Evolutionary conservation across 2,113 vertebrate genomes (phyloP).

Genomic region (Kryptolebias marmoratus): DNA sequence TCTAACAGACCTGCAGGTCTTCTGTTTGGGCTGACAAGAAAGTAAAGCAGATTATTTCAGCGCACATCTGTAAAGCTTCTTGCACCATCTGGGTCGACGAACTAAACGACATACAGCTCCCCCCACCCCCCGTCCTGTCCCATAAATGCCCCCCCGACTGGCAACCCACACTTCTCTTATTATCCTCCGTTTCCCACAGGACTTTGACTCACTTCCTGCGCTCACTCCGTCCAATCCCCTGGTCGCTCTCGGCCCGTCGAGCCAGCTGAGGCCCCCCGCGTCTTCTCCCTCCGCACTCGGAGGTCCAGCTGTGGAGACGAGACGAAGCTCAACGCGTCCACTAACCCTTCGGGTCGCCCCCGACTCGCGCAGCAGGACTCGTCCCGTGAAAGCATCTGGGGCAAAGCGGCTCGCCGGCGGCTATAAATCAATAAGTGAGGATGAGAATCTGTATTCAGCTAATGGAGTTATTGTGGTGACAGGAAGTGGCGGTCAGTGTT

Average conservation of each 20-base stretch:
- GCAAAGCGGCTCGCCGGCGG: conserved; percentile 47
- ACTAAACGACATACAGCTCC: conserved; percentile 34
- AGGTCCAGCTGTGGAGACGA: conserved; percentile 17
- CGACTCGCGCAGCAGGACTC: conserved; percentile 8
- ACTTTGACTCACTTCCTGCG: conserved; percentile 40
- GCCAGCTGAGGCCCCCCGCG: conserved; percentile 38
- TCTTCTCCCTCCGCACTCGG: conserved; percentile 12
- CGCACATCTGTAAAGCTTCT: conserved; percentile 62
- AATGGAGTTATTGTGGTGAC: conserved; percentile 72
- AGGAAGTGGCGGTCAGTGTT: conserved; percentile 65
- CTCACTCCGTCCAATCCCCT: conserved; percentile 26
- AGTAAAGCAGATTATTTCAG: conserved; percentile 66
- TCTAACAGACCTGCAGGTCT: conserved; percentile 42
- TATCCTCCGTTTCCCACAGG: conserved; percentile 28
- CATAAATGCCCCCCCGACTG: conserved; percentile 37
- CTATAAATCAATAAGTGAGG: conserved; percentile 72
- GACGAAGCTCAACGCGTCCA: conserved; percentile 23
- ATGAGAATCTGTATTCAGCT: conserved; percentile 67
- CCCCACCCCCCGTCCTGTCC: neutral
- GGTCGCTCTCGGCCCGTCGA: conserved; percentile 12
- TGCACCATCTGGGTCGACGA: conserved; percentile 59
- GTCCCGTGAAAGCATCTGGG: conserved; percentile 31
- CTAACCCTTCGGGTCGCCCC: neutral
- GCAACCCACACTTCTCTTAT: conserved; percentile 31
- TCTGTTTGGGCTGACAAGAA: conserved; percentile 55